Conservation (phyloP, 2,888 invertebrate species). For the Leptarthrus brevirostris region DNA sequence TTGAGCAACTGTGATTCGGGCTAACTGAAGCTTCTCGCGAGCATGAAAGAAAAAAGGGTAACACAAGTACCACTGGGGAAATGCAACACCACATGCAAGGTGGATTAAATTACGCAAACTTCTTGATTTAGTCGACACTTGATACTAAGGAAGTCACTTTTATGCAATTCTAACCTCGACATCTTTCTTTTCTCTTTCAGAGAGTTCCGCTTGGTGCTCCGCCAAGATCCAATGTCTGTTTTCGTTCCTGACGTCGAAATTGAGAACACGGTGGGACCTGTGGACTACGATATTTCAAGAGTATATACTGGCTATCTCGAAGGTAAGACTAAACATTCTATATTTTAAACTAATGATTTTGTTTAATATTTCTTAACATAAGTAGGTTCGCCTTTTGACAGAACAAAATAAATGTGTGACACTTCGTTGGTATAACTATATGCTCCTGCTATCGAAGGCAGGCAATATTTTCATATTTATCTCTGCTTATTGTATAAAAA, state of each 20-base stretch:
- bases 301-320: conserved; percentile 83
- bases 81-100: neutral
- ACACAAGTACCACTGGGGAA: too few species aligned
- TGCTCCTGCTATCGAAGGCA: too few species aligned
- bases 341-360: too few species aligned
- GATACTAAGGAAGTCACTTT: neutral
- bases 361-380: too few species aligned
- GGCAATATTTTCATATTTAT: too few species aligned
- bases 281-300: conserved; percentile 78
- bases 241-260: conserved; percentile 82
- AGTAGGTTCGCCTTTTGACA: too few species aligned
- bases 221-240: conserved; percentile 78
- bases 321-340: conserved; percentile 70
- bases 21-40: too few species aligned
- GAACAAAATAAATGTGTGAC: too few species aligned
- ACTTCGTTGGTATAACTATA: too few species aligned
- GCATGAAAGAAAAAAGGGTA: too few species aligned
- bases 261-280: conserved; percentile 77
- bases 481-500: too few species aligned
- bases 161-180: conserved; percentile 19
- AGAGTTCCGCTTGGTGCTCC: conserved; percentile 79
- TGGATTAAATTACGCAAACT: neutral
- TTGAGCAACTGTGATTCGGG: too few species aligned
- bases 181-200: conserved; percentile 69
- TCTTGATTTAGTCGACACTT: neutral